Conservation (phyloP, 1,140 invertebrate genomes). For the Zaprionus capensis region DNA sequence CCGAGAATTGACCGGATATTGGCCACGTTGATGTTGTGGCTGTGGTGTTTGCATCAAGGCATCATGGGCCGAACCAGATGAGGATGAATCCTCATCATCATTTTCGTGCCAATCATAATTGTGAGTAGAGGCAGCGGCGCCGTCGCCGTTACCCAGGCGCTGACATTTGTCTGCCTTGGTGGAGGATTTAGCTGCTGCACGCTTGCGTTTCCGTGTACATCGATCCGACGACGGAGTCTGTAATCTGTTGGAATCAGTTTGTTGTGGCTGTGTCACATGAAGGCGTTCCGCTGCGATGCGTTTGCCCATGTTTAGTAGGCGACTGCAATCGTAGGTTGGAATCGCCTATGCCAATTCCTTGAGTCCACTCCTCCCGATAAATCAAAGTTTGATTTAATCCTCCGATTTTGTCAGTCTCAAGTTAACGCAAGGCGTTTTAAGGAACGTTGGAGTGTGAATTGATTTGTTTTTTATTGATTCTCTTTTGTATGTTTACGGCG, state of each 20-base stretch:
- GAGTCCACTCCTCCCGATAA: background rate
- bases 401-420: slow-evolving; percentile 39
- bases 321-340: slow-evolving; percentile 3
- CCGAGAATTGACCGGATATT: slow-evolving; percentile 39
- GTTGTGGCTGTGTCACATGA: slow-evolving; percentile 28
- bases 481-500: slow-evolving; percentile 44
- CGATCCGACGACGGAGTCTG: slow-evolving; percentile 48
- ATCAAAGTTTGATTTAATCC: background rate
- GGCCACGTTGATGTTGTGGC: slow-evolving; percentile 30
- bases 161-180: slow-evolving; percentile 50
- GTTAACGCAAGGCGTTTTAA: slow-evolving; percentile 23
- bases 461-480: slow-evolving; percentile 57
- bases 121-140: slow-evolving; percentile 7
- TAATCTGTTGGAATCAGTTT: slow-evolving; percentile 20
- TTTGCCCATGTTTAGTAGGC: slow-evolving; percentile 58
- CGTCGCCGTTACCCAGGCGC: slow-evolving; percentile 34
- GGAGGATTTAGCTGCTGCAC: slow-evolving; percentile 48
- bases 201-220: slow-evolving; percentile 71
- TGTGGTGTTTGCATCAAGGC: slow-evolving; percentile 55
- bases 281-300: slow-evolving; percentile 65
- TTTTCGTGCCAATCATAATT: slow-evolving; percentile 66
- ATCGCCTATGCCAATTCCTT: slow-evolving; percentile 20
- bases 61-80: slow-evolving; percentile 41
- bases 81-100: slow-evolving; percentile 76
- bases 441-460: slow-evolving; percentile 49